Evolutionary conservation across 2,888 invertebrate genomes (phyloP).

Genomic region (Ectobius pallidus): DNA sequence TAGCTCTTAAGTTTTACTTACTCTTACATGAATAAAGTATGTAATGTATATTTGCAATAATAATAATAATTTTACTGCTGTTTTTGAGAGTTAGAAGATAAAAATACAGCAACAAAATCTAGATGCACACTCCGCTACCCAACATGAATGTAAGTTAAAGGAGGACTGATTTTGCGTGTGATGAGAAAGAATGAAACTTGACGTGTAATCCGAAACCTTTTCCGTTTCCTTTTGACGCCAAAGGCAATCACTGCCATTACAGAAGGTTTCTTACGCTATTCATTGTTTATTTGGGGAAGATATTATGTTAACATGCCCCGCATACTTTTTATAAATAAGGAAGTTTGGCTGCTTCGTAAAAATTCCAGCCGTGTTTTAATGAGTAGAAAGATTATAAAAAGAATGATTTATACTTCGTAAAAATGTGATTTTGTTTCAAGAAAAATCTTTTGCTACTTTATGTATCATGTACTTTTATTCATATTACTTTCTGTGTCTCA

Average conservation of each 20-base stretch:
- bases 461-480: not conserved
- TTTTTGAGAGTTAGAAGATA: not conserved
- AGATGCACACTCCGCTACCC: not conserved
- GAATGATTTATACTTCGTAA: not conserved
- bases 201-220: not conserved
- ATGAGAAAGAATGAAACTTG: constrained; percentile 35
- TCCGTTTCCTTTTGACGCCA: not conserved
- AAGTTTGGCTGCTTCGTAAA: no score
- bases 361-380: not conserved
- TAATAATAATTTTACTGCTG: not conserved
- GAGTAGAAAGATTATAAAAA: not conserved
- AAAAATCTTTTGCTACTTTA: not conserved
- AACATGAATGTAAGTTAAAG: not conserved
- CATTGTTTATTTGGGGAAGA: not conserved
- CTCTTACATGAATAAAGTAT: not conserved
- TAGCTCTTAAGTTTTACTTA: not conserved
- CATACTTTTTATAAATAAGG: no score
- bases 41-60: constrained; percentile 17
- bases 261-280: not conserved
- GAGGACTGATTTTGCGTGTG: not conserved
- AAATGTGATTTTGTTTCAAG: not conserved
- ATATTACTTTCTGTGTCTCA: not conserved
- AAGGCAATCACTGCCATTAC: constrained; percentile 5
- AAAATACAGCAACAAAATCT: constrained; percentile 1
- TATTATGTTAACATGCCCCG: no score